Conservation (phyloP, 1,140 invertebrate genomes). For the Eupeodes corollae region DNA sequence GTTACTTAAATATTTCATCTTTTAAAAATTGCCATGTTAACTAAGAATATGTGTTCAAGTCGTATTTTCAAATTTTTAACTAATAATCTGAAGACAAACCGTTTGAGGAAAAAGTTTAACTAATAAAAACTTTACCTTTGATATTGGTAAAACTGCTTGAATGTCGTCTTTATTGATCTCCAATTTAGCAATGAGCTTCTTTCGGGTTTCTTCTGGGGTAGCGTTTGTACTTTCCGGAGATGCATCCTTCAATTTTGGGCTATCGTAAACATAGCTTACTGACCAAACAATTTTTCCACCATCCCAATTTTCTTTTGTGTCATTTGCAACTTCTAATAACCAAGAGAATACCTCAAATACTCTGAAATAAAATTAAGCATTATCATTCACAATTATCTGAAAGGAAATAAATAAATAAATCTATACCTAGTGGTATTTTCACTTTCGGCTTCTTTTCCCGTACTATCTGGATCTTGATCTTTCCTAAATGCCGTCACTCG, state of each 20-base stretch:
- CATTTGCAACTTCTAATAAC: slow-evolving; percentile 79
- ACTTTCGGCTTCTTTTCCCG: neutral
- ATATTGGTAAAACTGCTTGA: slow-evolving; percentile 85
- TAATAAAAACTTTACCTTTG: slow-evolving; percentile 56
- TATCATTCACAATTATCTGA: neutral
- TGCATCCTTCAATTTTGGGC: slow-evolving; percentile 41
- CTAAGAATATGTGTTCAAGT: too few species aligned
- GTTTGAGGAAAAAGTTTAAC: neutral
- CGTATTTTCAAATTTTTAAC: too few species aligned
- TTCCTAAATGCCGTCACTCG: slow-evolving; percentile 73
- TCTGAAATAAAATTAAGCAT: slow-evolving; percentile 3
- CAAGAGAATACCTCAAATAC: slow-evolving; percentile 71
- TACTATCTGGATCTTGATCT: slow-evolving; percentile 36
- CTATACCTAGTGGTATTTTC: slow-evolving; percentile 3
- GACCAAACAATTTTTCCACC: slow-evolving; percentile 73
- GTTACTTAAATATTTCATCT: too few species aligned
- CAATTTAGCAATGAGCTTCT: slow-evolving; percentile 68
- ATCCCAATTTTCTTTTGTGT: slow-evolving; percentile 62
- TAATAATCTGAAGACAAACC: too few species aligned
- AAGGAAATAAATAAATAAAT: slow-evolving; percentile 9
- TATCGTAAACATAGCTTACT: slow-evolving; percentile 57
- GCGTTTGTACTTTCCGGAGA: slow-evolving; percentile 29
- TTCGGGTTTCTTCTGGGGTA: slow-evolving; percentile 44
- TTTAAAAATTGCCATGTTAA: too few species aligned
- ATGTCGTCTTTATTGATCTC: slow-evolving; percentile 91